A percentile compares a stretch with the other conserved stretches of the same genome.
phyloP scores from a whole-genome alignment of 2,888 invertebrate species.

The Acheta domesticus region DNA sequence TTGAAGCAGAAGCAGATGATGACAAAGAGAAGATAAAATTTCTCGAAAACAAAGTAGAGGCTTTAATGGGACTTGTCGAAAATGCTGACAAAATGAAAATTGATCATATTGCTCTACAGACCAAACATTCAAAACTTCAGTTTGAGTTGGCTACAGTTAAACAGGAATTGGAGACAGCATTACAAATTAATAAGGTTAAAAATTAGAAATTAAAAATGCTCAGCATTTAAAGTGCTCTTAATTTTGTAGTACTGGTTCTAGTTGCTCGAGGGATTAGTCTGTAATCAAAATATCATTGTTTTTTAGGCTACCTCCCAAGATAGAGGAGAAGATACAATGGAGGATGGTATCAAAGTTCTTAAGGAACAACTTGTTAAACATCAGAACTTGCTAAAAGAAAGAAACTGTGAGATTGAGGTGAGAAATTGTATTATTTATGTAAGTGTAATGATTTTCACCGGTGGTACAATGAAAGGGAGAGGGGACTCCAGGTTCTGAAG shows the following conservation, averaged over 20 bases:
- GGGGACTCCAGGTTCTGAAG: too few relatives aligned
- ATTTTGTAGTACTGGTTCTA: too few relatives aligned
- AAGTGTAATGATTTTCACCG: too few relatives aligned
- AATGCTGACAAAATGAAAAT: not conserved
- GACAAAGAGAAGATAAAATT: not conserved
- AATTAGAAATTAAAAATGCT: not conserved
- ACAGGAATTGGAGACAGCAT: not conserved
- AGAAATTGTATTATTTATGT: too few relatives aligned
- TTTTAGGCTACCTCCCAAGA: slow-evolving; percentile 11
- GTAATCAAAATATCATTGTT: not conserved
- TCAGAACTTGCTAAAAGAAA: not conserved
- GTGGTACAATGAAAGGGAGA: too few relatives aligned
- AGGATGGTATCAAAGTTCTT: not conserved
- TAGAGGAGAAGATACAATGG: not conserved
- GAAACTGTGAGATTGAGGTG: slow-evolving; percentile 18
- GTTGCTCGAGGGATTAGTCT: too few relatives aligned
- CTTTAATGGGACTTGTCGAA: not conserved
- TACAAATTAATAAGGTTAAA: slow-evolving; percentile 11
- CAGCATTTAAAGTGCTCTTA: not conserved
- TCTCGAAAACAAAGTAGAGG: not conserved
- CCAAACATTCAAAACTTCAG: slow-evolving; percentile 21
- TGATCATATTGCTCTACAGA: not conserved
- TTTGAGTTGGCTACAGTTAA: slow-evolving; percentile 18
- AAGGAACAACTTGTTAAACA: slow-evolving; percentile 18
- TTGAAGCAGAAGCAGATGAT: not conserved